Evolutionary conservation across 2,888 invertebrate genomes (phyloP), one percentile per base, ranked within the genome.

Genomic region (Prenolepis imparis): DNA sequence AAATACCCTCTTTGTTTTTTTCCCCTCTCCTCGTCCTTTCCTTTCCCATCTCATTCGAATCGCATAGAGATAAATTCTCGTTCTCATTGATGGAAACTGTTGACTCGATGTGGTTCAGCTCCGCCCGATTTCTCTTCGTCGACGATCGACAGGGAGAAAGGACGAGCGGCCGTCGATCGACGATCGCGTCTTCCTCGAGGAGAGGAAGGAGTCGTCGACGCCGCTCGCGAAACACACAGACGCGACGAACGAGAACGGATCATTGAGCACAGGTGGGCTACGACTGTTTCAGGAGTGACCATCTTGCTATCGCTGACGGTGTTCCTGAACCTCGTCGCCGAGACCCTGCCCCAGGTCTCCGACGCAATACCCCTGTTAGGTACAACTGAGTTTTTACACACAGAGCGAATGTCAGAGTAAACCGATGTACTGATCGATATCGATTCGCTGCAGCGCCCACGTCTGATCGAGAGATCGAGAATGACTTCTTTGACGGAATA

Each of bases 301-400:
- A 99, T 99, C 96, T 98, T 99, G 96, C 98, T 99, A 95, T 99
- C 99, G 96, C 98, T 99, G 97, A 99, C 99, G 96, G 99, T 99
- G 96, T 99, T 99, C 97, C 98, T 99, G 96, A 98, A 99, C 97
- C 98, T 99, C 97, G 99, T 99, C 96, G 99, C 99, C 94, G 99
- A 99, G 97, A 99, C 99, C 96, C 98, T 99, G 97, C 99, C 99
- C 96, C 99, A 98, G 97, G 99, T 99, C 96, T 99, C 99, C 96
- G 99, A 99, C 96, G 99, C 99, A 96, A 99, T 99, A 96, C 99
- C 99, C 96, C 97, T 99, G 96, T 99, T 99, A 98, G 99, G 99
- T 98, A 98, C 97, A 96, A 85, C 81, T 87, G 86, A 89, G 73
- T 86, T 90, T 85, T 85, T 90, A 78, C 84, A 78, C 84, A 88